Conservation (phyloP, 1,140 invertebrate genomes). For the Leguminivora glycinivorella region DNA sequence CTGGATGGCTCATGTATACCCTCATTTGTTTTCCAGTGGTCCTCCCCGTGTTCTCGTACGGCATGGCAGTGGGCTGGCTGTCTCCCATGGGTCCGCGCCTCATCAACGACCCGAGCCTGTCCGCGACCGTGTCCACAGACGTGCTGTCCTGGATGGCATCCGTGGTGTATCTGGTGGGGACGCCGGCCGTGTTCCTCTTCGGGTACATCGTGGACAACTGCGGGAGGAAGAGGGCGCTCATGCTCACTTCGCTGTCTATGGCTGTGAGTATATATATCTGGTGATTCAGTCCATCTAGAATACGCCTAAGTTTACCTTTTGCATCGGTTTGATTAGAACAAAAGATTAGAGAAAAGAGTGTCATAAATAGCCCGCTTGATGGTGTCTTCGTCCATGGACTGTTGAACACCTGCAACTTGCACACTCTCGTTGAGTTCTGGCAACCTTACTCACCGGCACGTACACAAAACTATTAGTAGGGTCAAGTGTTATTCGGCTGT, state of each 20-base stretch:
- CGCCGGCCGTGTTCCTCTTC: slow-evolving; percentile 64
- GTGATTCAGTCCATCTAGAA: too few relatives aligned
- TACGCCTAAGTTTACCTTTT: too few relatives aligned
- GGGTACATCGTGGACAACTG: slow-evolving; percentile 67
- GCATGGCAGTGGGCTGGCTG: slow-evolving; percentile 65
- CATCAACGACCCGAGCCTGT: slow-evolving; percentile 58
- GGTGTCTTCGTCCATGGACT: too few relatives aligned
- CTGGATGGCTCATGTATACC: slow-evolving; percentile 72
- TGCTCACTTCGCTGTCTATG: slow-evolving; percentile 61
- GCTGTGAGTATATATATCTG: slow-evolving; percentile 72
- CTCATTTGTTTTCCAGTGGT: slow-evolving; percentile 53
- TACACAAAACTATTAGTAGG: too few relatives aligned
- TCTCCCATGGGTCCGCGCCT: slow-evolving; percentile 66
- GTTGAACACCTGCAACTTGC: too few relatives aligned
- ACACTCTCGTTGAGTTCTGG: too few relatives aligned
- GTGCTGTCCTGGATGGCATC: slow-evolving; percentile 73
- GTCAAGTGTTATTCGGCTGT: too few relatives aligned
- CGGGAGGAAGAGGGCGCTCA: slow-evolving; percentile 63
- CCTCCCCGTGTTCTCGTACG: slow-evolving; percentile 67
- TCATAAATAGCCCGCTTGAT: too few relatives aligned
- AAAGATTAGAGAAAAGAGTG: too few relatives aligned
- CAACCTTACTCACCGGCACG: too few relatives aligned
- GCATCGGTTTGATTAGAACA: too few relatives aligned
- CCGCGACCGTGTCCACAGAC: slow-evolving; percentile 54
- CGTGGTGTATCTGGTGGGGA: slow-evolving; percentile 62